Conservation (phyloP, 2,113 vertebrate species). For the Malurus elegans region DNA sequence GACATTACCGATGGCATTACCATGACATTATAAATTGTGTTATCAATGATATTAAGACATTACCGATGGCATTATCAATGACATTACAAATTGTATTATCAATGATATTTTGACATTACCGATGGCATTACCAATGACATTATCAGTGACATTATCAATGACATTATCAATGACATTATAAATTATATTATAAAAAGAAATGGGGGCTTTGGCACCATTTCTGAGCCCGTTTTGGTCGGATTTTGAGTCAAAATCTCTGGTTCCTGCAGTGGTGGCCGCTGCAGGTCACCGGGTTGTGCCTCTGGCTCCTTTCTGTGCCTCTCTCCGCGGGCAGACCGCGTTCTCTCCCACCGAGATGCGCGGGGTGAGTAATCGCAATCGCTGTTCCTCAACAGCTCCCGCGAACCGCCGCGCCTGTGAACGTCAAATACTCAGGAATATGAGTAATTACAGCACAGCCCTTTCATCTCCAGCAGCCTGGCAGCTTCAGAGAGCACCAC, state of each 20-base stretch:
- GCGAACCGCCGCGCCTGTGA: background rate
- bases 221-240: background rate
- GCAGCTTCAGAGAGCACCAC: background rate
- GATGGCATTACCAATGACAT: too few relatives aligned
- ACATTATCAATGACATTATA: too few relatives aligned
- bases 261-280: background rate
- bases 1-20: too few relatives aligned
- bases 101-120: too few relatives aligned
- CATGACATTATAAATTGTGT: background rate
- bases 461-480: background rate
- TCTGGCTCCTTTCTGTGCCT: background rate
- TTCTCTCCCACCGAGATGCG: background rate
- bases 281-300: background rate
- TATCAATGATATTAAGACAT: background rate
- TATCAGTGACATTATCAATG: background rate
- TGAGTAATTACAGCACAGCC: background rate
- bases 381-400: background rate
- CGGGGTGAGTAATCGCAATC: background rate
- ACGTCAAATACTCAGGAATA: background rate
- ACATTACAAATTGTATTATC: background rate
- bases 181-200: too few relatives aligned
- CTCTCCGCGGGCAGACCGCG: background rate
- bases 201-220: background rate
- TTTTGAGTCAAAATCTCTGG: background rate
- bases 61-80: too few relatives aligned